These are phyloP conservation scores for Nemotelus nigrinus DNA, from an alignment of 2,888 invertebrate species.

Conservation along the genomic window DNA sequence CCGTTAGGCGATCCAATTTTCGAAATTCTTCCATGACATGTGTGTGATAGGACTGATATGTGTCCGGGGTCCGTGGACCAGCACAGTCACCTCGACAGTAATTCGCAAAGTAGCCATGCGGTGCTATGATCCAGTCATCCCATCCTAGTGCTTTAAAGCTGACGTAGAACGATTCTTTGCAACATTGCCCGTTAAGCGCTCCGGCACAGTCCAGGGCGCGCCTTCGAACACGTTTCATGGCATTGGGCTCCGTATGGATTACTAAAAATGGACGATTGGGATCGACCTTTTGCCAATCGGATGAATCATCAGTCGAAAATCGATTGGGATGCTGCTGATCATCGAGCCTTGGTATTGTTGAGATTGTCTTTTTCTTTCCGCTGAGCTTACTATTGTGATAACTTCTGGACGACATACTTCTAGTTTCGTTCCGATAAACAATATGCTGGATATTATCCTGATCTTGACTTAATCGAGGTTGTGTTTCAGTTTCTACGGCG, in stretches of 20 bases:
- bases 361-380: neutral
- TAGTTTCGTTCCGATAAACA: slow-evolving; percentile 3
- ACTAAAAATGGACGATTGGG: slow-evolving; percentile 85
- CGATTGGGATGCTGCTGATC: slow-evolving; percentile 60
- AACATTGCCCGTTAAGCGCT: slow-evolving; percentile 78
- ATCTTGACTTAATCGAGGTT: neutral
- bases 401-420: neutral
- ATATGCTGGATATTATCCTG: neutral
- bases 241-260: slow-evolving; percentile 78
- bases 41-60: slow-evolving; percentile 87
- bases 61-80: slow-evolving; percentile 80
- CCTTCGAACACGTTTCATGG: slow-evolving; percentile 76
- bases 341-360: neutral
- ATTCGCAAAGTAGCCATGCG: slow-evolving; percentile 91
- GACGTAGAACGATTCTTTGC: slow-evolving; percentile 90
- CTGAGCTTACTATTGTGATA: neutral
- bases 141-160: slow-evolving; percentile 91
- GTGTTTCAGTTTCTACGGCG: neutral
- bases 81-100: slow-evolving; percentile 91
- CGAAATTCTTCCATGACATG: slow-evolving; percentile 91
- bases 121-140: slow-evolving; percentile 95
- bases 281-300: slow-evolving; percentile 63
- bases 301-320: slow-evolving; percentile 46
- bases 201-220: slow-evolving; percentile 84
- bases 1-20: slow-evolving; percentile 76